Conservation (phyloP, 2,113 vertebrate species). For the Hystrix cristata region DNA sequence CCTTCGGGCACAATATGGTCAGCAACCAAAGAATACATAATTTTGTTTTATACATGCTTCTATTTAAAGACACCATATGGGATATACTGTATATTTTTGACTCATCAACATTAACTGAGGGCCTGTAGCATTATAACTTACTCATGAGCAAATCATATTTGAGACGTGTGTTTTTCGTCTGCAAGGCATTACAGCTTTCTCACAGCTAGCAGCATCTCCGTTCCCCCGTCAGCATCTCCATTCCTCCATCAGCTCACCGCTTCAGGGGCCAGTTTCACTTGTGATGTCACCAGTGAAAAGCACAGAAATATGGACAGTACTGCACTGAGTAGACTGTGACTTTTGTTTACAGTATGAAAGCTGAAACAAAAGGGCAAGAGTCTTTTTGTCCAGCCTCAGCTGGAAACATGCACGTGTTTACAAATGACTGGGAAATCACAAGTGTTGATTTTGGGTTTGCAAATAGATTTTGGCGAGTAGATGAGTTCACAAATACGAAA, state of each 20-base stretch:
- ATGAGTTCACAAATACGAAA: neutral
- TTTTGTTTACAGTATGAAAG: neutral
- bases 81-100: neutral
- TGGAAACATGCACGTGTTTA: neutral
- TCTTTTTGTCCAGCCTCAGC: neutral
- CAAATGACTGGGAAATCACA: neutral
- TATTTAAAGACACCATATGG: neutral
- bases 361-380: neutral
- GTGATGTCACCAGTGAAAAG: neutral
- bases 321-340: neutral
- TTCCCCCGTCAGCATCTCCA: neutral
- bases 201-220: no score
- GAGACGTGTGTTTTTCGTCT: neutral
- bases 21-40: neutral
- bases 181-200: neutral
- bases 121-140: neutral
- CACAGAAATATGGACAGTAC: neutral
- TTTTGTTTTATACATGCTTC: neutral
- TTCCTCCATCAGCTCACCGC: neutral
- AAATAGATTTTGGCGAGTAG: neutral
- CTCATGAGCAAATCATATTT: neutral
- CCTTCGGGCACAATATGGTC: neutral
- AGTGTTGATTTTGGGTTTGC: neutral
- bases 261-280: neutral
- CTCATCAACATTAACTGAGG: neutral